phyloP scores from a whole-genome alignment of 2,888 invertebrate genomes.

The Meiosimyza decipiens region DNA sequence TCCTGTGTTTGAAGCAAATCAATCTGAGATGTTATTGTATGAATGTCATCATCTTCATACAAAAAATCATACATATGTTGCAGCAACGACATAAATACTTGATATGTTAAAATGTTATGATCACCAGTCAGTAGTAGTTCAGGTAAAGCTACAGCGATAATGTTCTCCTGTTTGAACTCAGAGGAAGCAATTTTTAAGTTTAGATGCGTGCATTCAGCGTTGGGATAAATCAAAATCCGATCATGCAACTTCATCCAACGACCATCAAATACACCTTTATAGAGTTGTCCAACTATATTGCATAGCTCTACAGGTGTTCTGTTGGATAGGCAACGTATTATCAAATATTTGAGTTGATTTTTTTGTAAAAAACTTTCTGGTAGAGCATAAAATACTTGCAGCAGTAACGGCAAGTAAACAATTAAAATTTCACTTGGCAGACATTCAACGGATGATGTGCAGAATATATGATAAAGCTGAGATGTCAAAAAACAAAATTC shows the following conservation, averaged over 20 bases:
- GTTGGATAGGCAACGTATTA: slow-evolving; percentile 60
- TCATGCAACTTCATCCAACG: slow-evolving; percentile 51
- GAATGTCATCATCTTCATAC: neutral
- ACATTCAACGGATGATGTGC: slow-evolving; percentile 58
- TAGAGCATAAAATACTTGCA: slow-evolving; percentile 55
- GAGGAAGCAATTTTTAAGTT: slow-evolving; percentile 49
- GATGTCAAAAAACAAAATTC: slow-evolving; percentile 52
- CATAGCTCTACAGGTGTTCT: slow-evolving; percentile 52
- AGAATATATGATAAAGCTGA: slow-evolving; percentile 58
- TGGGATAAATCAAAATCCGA: slow-evolving; percentile 49
- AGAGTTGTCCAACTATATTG: slow-evolving; percentile 49
- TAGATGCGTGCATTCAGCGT: slow-evolving; percentile 33
- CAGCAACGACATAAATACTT: slow-evolving; percentile 58
- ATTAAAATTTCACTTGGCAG: slow-evolving; percentile 58
- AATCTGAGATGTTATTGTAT: slow-evolving; percentile 25
- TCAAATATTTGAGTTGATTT: slow-evolving; percentile 47
- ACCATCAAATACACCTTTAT: slow-evolving; percentile 44
- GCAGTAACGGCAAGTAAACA: slow-evolving; percentile 54
- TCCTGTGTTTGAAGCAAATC: slow-evolving; percentile 56
- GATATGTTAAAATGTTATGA: slow-evolving; percentile 58
- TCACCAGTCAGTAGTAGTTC: slow-evolving; percentile 52
- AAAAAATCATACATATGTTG: slow-evolving; percentile 36
- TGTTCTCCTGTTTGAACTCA: slow-evolving; percentile 42
- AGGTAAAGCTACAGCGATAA: slow-evolving; percentile 48
- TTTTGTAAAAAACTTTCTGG: slow-evolving; percentile 45